These are phyloP conservation scores for Protobothrops flavoviridis DNA, from an alignment of 2,113 vertebrate species.

Conservation along the genomic window DNA sequence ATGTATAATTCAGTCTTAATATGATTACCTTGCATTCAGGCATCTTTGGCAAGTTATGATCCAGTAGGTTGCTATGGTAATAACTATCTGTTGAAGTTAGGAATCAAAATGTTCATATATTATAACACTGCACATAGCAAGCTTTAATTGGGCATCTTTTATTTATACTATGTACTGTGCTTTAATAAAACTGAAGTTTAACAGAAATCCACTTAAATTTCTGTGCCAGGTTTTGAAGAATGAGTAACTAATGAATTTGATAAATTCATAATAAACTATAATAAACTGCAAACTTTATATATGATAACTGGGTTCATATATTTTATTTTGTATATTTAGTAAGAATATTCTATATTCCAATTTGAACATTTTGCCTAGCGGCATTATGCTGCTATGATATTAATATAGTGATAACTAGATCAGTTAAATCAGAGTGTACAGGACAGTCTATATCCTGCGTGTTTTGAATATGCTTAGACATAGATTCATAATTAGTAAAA, in stretches of 20 bases:
- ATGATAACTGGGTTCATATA: background rate
- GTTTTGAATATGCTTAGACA: background rate
- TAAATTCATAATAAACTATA: background rate
- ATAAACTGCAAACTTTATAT: background rate
- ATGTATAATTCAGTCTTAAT: constrained; percentile 44
- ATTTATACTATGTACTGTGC: constrained; percentile 26
- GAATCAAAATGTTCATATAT: constrained; percentile 35
- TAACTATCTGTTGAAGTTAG: constrained; percentile 41
- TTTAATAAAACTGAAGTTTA: background rate
- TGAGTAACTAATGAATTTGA: background rate
- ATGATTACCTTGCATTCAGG: constrained; percentile 49
- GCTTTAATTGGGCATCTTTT: constrained; percentile 25
- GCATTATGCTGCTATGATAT: background rate
- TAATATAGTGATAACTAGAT: background rate
- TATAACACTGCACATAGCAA: constrained; percentile 47
- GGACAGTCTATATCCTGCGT: background rate
- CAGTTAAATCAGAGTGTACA: background rate
- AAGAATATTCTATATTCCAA: background rate
- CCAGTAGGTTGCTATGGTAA: constrained; percentile 58
- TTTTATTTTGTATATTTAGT: background rate
- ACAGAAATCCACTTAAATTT: background rate
- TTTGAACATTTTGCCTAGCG: background rate
- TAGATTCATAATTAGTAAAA: background rate
- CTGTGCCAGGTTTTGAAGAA: background rate
- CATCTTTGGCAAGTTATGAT: constrained; percentile 42